phyloP scores from a whole-genome alignment of 2,888 invertebrate species.

The Campoplex capitator region DNA sequence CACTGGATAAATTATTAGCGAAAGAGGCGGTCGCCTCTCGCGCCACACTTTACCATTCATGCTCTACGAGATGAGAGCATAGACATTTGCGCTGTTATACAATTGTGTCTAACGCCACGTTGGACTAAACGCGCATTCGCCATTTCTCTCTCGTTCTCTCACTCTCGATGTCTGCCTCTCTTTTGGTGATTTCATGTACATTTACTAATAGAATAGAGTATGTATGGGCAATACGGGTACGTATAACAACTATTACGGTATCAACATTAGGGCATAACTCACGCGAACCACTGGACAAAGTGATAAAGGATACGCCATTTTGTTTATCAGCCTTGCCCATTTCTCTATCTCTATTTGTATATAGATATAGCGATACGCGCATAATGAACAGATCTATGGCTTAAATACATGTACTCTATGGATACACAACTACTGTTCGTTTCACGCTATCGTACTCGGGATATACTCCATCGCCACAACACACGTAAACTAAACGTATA shows the following conservation, averaged over 20 bases:
- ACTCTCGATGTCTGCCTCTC: slow-evolving; percentile 20
- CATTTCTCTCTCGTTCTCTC: slow-evolving; percentile 21
- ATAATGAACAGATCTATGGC: slow-evolving; percentile 35
- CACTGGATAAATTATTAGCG: slow-evolving; percentile 81
- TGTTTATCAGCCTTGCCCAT: background rate
- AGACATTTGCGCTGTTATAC: slow-evolving; percentile 63
- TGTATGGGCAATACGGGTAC: background rate
- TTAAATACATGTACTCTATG: slow-evolving; percentile 41
- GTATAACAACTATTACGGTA: slow-evolving; percentile 2
- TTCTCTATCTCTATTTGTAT: slow-evolving; percentile 17
- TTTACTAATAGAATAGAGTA: slow-evolving; percentile 57
- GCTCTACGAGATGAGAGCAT: slow-evolving; percentile 26
- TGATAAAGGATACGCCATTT: slow-evolving; percentile 10
- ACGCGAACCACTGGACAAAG: background rate
- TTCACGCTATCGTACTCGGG: slow-evolving; percentile 26
- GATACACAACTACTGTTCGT: slow-evolving; percentile 39
- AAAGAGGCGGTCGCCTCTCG: slow-evolving; percentile 73
- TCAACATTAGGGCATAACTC: slow-evolving; percentile 18
- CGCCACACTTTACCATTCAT: slow-evolving; percentile 68
- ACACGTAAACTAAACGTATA: slow-evolving; percentile 68
- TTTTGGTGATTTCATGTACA: slow-evolving; percentile 40
- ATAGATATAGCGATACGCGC: slow-evolving; percentile 35
- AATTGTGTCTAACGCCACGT: slow-evolving; percentile 62
- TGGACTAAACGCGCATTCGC: slow-evolving; percentile 58
- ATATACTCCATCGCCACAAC: slow-evolving; percentile 51